Evolutionary conservation across 2,797 vertebrate species (phyloP).

Genomic region (Hylomyscus alleni): DNA sequence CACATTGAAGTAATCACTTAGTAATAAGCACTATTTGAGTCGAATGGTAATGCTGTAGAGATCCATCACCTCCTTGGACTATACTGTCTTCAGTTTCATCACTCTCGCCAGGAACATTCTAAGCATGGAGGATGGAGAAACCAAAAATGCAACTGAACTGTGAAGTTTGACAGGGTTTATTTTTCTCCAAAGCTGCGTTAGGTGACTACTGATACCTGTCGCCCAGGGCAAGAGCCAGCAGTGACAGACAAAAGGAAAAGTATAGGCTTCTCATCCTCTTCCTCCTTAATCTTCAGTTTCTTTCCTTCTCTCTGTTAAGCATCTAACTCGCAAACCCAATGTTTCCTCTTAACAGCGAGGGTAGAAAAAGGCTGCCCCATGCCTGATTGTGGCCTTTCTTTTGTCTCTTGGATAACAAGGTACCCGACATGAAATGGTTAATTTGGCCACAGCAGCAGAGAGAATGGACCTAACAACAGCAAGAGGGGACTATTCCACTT

Average conservation of each 20-base stretch:
- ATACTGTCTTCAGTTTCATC: not conserved
- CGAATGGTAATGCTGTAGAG: not conserved
- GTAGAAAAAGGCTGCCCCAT: not conserved
- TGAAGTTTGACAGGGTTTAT: not conserved
- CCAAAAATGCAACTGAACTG: not conserved
- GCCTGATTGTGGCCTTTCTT: not conserved
- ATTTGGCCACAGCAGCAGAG: not conserved
- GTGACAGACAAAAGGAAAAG: slow-evolving; percentile 32
- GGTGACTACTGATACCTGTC: not conserved
- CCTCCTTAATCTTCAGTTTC: not conserved
- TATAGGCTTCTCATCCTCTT: not conserved
- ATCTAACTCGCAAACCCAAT: not conserved
- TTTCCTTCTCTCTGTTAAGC: not conserved
- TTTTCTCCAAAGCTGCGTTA: not conserved
- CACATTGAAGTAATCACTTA: not conserved
- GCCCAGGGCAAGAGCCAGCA: not conserved
- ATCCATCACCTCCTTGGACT: not conserved
- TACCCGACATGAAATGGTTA: not conserved
- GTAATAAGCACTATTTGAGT: not conserved
- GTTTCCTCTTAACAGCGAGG: not conserved
- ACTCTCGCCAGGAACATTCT: not conserved
- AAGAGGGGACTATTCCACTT: not conserved
- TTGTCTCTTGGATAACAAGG: not conserved
- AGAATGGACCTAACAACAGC: not conserved
- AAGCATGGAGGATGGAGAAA: not conserved